phyloP scores from a whole-genome alignment of 2,113 vertebrate species.

The Psophia crepitans region DNA sequence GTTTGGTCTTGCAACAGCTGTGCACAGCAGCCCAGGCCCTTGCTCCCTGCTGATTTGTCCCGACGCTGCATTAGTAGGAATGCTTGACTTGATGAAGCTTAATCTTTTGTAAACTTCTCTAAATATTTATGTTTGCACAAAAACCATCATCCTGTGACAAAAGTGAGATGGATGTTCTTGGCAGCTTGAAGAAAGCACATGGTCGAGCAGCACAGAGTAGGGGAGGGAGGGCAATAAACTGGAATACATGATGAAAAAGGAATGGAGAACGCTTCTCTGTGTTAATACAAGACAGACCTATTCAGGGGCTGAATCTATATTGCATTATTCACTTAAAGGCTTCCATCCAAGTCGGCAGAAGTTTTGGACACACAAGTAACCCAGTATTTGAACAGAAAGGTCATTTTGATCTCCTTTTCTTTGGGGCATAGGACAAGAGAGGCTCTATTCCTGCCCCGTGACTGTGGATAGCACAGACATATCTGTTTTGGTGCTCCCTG shows the following conservation, averaged over 20 bases:
- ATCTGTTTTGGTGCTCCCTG: not conserved
- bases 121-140: constrained; percentile 39
- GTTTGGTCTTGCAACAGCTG: constrained; percentile 17
- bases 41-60: not conserved
- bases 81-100: not conserved
- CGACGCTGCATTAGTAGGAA: not conserved
- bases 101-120: constrained; percentile 33
- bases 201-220: not conserved
- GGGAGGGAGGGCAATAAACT: not conserved
- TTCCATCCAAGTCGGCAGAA: not conserved
- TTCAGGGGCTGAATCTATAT: not conserved
- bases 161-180: constrained; percentile 1
- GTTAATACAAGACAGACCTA: not conserved
- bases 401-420: not conserved
- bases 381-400: not conserved
- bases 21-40: not conserved
- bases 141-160: not conserved
- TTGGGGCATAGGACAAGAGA: not conserved
- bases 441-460: not conserved
- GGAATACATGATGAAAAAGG: not conserved
- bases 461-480: not conserved
- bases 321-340: not conserved
- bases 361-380: not conserved
- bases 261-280: not conserved
- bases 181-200: not conserved